Conservation (phyloP, 1,140 invertebrate species). For the Steinernema khuongi region DNA sequence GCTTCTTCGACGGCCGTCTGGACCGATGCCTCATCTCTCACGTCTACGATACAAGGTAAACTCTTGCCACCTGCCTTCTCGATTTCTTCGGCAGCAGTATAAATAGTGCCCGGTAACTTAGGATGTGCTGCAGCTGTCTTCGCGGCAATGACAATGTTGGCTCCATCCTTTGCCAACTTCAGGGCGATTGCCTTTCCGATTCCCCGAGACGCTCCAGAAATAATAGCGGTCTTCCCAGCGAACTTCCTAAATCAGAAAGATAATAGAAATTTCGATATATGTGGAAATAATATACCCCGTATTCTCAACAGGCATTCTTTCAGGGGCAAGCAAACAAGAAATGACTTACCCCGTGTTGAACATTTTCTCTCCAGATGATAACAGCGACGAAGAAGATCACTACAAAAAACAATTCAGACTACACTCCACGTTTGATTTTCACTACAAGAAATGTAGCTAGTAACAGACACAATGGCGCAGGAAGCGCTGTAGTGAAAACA, state of each 20-base stretch:
- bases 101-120: slow-evolving; percentile 95
- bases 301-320: background rate
- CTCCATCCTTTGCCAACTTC: slow-evolving; percentile 73
- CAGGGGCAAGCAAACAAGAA: background rate
- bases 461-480: background rate
- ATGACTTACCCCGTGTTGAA: slow-evolving; percentile 6
- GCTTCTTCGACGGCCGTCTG: slow-evolving; percentile 75
- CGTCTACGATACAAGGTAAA: slow-evolving; percentile 85
- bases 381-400: background rate
- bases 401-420: background rate
- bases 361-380: background rate
- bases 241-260: slow-evolving; percentile 66
- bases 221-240: slow-evolving; percentile 84
- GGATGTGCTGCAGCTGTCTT: slow-evolving; percentile 68
- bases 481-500: too few relatives aligned
- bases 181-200: slow-evolving; percentile 94
- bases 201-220: slow-evolving; percentile 90
- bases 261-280: background rate
- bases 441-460: background rate
- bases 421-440: background rate
- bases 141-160: slow-evolving; percentile 40
- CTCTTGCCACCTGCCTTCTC: slow-evolving; percentile 77
- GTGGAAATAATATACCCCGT: background rate
- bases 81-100: slow-evolving; percentile 90
- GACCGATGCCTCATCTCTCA: slow-evolving; percentile 78